Percentiles rank a stretch among this genome's conserved stretches.
phyloP scores from a whole-genome alignment of 2,797 vertebrate genomes.

The Podarcis siculus region DNA sequence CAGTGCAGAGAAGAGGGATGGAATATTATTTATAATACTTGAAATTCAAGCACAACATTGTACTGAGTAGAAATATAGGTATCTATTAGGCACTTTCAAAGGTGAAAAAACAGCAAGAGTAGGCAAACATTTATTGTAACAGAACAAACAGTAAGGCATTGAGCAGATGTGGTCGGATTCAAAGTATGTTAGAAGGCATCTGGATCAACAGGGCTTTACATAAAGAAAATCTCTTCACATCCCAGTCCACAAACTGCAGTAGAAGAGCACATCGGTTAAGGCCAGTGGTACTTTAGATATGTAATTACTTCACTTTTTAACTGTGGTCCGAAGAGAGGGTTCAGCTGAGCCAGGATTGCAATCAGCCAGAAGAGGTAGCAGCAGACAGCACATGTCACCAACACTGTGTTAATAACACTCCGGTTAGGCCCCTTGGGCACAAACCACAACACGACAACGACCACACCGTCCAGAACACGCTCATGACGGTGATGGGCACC shows the following conservation, averaged over 20 bases:
- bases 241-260: slow-evolving; percentile 62
- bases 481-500: slow-evolving; percentile 90
- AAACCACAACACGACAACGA: slow-evolving; percentile 89
- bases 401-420: slow-evolving; percentile 95
- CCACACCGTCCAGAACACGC: slow-evolving; percentile 92
- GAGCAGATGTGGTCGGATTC: too few relatives aligned
- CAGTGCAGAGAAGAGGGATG: too few relatives aligned
- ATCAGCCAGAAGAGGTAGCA: slow-evolving; percentile 99
- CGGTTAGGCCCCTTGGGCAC: slow-evolving; percentile 94
- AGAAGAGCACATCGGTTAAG: slow-evolving; percentile 73
- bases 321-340: slow-evolving; percentile 93
- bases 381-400: slow-evolving; percentile 95
- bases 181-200: too few relatives aligned
- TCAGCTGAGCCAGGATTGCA: slow-evolving; percentile 95
- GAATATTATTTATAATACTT: too few relatives aligned
- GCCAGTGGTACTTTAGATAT: slow-evolving; percentile 90
- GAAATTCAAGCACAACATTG: too few relatives aligned
- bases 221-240: too few relatives aligned
- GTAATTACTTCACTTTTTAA: slow-evolving; percentile 88
- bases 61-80: too few relatives aligned
- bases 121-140: too few relatives aligned
- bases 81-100: too few relatives aligned
- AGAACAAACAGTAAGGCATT: too few relatives aligned
- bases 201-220: too few relatives aligned
- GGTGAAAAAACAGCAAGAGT: too few relatives aligned